Evolutionary conservation across 2,888 invertebrate species (phyloP).

Genomic region (Amblyjoppa fuscipennis): DNA sequence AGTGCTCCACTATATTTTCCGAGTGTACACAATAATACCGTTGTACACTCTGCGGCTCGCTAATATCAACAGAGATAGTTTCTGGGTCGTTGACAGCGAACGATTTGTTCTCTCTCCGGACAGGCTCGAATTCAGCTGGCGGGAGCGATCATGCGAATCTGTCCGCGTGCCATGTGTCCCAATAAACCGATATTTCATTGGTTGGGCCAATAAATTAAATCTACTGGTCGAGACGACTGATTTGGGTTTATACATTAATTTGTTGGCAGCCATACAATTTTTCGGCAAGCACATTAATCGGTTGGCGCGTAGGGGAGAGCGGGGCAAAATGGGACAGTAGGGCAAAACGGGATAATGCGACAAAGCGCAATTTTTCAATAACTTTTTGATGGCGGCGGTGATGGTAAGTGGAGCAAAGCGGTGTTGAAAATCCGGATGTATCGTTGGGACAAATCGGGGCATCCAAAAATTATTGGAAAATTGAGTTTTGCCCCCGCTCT

Average conservation of each 20-base stretch:
- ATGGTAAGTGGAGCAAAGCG: no score
- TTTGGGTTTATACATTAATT: background rate
- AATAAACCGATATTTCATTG: background rate
- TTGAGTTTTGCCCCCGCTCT: no score
- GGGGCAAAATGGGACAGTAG: no score
- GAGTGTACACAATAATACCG: background rate
- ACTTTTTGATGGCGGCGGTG: no score
- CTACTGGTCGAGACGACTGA: no score
- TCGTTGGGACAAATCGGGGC: no score
- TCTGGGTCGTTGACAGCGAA: conserved; percentile 1
- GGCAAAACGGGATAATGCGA: no score
- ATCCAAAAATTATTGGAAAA: no score
- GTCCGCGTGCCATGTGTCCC: background rate
- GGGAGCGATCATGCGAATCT: background rate
- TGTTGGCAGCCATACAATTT: background rate
- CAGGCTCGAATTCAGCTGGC: background rate
- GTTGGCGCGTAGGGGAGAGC: no score
- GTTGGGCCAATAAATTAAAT: no score
- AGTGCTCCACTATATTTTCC: background rate
- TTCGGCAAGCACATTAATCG: background rate
- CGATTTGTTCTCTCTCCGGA: background rate
- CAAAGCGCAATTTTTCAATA: no score
- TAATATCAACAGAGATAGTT: background rate
- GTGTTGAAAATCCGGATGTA: no score
- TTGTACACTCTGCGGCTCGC: background rate